Percentiles rank a stretch among this genome's conserved stretches.
Conservation (phyloP, 2,113 vertebrate genomes). For the Athene cunicularia region DNA sequence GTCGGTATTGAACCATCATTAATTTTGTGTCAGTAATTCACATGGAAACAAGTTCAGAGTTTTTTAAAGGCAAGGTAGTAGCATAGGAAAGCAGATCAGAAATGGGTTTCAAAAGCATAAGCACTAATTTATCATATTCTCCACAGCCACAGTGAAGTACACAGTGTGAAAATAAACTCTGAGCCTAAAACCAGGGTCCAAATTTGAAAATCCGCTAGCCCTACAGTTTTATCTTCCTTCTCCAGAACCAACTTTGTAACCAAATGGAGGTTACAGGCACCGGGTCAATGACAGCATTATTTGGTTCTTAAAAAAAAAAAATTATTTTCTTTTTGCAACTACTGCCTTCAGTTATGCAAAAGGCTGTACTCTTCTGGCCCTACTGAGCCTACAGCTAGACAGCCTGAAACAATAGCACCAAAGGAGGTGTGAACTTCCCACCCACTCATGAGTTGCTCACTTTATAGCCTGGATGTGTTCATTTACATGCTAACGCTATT, state of each 20-base stretch:
- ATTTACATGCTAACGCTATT: constrained; percentile 54
- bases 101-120: not conserved
- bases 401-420: constrained; percentile 16
- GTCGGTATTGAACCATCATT: not conserved
- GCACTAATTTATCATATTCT: not conserved
- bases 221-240: not conserved
- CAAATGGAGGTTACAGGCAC: not conserved
- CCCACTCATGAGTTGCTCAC: constrained; percentile 1
- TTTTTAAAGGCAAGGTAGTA: not conserved
- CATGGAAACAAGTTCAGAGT: not conserved
- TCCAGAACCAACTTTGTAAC: not conserved
- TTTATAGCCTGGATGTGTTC: constrained; percentile 16
- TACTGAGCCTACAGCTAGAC: not conserved
- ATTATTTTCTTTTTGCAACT: not conserved
- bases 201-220: not conserved
- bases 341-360: not conserved
- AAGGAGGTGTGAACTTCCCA: constrained; percentile 9
- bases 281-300: not conserved
- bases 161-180: not conserved
- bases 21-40: not conserved
- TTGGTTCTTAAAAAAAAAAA: not conserved
- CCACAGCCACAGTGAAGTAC: not conserved
- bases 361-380: not conserved
- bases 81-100: not conserved
- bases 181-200: not conserved